phyloP scores from a whole-genome alignment of 2,797 vertebrate species.

The Melanotaenia trifasciata region DNA sequence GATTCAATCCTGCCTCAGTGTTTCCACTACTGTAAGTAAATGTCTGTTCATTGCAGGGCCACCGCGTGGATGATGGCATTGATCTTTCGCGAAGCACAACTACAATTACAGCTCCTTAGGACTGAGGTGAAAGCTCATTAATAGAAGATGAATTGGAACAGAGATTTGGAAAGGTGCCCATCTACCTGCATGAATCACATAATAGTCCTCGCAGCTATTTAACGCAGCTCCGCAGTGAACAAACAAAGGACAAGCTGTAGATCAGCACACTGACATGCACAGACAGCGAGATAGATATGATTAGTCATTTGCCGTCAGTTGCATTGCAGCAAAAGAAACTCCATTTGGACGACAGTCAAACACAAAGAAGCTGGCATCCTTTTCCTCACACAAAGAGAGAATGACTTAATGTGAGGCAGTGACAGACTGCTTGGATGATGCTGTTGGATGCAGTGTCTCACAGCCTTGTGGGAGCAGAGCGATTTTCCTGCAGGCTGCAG shows the following conservation, averaged over 20 bases:
- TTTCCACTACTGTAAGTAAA: conserved; percentile 45
- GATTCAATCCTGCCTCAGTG: conserved; percentile 35
- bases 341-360: conserved; percentile 57
- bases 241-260: conserved; percentile 52
- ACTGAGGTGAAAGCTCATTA: conserved; percentile 82
- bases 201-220: conserved; percentile 32
- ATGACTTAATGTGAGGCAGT: conserved; percentile 59
- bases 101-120: conserved; percentile 81
- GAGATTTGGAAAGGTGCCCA: conserved; percentile 62
- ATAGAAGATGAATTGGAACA: conserved; percentile 76
- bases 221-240: conserved; percentile 25
- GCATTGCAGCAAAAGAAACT: conserved; percentile 50
- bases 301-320: conserved; percentile 52
- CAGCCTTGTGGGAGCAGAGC: conserved; percentile 60
- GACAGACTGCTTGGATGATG: conserved; percentile 65
- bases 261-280: conserved; percentile 44
- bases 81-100: conserved; percentile 51
- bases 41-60: conserved; percentile 37
- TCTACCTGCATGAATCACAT: conserved; percentile 69
- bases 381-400: conserved; percentile 33
- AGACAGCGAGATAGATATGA: conserved; percentile 43
- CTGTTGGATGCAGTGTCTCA: conserved; percentile 49
- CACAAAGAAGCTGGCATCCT: conserved; percentile 43
- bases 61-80: conserved; percentile 54
- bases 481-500: conserved; percentile 63